Evolutionary conservation across 1,140 invertebrate species (phyloP).

Genomic region (Zaprionus tsacasi): DNA sequence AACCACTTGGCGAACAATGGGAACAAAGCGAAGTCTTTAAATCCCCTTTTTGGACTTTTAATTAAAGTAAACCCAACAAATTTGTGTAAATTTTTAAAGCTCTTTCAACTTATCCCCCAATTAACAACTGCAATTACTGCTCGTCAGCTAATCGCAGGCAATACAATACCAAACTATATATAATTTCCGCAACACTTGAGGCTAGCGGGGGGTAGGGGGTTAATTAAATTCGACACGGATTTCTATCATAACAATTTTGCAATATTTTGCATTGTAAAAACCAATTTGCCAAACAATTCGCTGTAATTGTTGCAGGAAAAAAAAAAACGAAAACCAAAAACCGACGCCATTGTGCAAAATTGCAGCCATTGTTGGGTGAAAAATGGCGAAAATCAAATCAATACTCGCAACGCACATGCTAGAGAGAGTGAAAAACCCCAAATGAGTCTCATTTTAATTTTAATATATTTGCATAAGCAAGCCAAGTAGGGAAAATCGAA

Average conservation of each 20-base stretch:
- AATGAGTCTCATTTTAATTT: constrained; percentile 43
- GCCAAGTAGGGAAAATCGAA: constrained; percentile 30
- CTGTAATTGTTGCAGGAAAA: constrained; percentile 17
- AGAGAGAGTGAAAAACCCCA: background rate
- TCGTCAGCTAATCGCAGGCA: background rate
- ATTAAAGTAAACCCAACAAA: constrained; percentile 11
- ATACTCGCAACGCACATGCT: background rate
- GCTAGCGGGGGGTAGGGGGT: background rate
- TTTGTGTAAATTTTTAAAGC: background rate
- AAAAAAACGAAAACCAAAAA: background rate
- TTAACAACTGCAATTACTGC: background rate
- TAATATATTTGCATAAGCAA: constrained; percentile 45
- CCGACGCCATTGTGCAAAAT: background rate
- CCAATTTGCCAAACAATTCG: constrained; percentile 25
- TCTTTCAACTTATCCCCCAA: too few species aligned
- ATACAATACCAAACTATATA: background rate
- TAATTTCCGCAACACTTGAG: background rate
- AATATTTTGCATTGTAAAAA: background rate
- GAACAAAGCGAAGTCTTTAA: background rate
- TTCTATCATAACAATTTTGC: background rate
- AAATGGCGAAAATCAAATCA: constrained; percentile 6
- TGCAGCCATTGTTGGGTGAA: background rate
- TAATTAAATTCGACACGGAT: background rate
- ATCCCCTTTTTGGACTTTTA: background rate
- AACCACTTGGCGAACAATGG: constrained; percentile 18